Percentiles rank a stretch among this genome's conserved stretches.
These are phyloP conservation scores for Euclidia mi DNA, from an alignment of 2,888 invertebrate genomes.

Conservation along the genomic window DNA sequence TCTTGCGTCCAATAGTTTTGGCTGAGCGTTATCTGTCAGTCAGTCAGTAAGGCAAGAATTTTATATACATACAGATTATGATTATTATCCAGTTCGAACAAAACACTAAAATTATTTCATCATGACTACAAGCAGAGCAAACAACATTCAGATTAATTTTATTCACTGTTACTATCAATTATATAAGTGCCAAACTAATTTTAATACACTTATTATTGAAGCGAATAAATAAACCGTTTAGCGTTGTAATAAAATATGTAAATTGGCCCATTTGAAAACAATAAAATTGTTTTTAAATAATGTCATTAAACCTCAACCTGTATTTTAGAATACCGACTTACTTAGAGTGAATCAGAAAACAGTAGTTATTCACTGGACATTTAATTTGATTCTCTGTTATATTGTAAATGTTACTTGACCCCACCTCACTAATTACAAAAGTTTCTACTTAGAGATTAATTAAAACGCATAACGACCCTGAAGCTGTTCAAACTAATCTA, in stretches of 20 bases:
- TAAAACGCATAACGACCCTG: slow-evolving; percentile 19
- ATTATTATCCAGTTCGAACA: slow-evolving; percentile 8
- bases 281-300: slow-evolving; percentile 1
- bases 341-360: too few relatives aligned
- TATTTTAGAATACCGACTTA: not conserved
- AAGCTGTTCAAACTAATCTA: too few relatives aligned
- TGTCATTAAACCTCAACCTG: not conserved
- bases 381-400: slow-evolving; percentile 11
- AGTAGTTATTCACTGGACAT: slow-evolving; percentile 9
- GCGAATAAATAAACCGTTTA: slow-evolving; percentile 34
- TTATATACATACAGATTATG: too few relatives aligned
- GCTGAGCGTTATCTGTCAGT: too few relatives aligned
- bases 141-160: slow-evolving; percentile 27
- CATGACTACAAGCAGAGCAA: not conserved
- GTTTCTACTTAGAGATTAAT: slow-evolving; percentile 40
- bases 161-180: slow-evolving; percentile 28
- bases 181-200: slow-evolving; percentile 25
- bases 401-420: slow-evolving; percentile 36
- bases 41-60: too few relatives aligned
- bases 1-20: too few relatives aligned
- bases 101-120: slow-evolving; percentile 11
- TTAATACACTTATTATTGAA: slow-evolving; percentile 31
- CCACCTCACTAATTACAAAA: slow-evolving; percentile 37
- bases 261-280: slow-evolving; percentile 23
- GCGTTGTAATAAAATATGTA: slow-evolving; percentile 29